Evolutionary conservation across 2,888 invertebrate genomes (phyloP).

Genomic region (Tenthredo amoena): DNA sequence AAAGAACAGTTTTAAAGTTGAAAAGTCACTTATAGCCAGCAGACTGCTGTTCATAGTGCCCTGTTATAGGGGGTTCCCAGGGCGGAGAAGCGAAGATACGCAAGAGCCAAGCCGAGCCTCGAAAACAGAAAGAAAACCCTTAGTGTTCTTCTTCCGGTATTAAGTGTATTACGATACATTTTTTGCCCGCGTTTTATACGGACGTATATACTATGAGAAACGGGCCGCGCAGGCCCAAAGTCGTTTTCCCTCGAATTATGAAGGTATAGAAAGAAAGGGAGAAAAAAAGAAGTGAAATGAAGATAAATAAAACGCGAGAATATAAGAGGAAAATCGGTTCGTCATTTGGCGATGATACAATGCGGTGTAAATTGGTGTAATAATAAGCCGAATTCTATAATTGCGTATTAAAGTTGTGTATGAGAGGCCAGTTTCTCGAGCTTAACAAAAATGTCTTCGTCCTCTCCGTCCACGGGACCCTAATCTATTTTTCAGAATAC

Average conservation of each 20-base stretch:
- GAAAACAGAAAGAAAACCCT: background rate
- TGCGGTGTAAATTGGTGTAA: background rate
- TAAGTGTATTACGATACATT: background rate
- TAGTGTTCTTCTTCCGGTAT: background rate
- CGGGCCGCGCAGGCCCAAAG: background rate
- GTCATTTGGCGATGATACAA: background rate
- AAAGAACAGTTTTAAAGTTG: slow-evolving; percentile 73
- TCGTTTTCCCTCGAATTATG: background rate
- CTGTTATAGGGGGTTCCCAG: slow-evolving; percentile 77
- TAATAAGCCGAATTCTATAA: background rate
- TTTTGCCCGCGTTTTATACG: background rate
- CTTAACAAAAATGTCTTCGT: slow-evolving; percentile 62
- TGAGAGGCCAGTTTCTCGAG: background rate
- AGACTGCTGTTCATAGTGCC: slow-evolving; percentile 78
- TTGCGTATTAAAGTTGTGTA: background rate
- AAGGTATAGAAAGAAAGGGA: background rate
- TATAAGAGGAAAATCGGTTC: background rate
- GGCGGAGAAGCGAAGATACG: slow-evolving; percentile 68
- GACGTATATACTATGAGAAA: background rate
- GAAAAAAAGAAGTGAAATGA: background rate
- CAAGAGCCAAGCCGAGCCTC: background rate
- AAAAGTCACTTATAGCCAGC: slow-evolving; percentile 76
- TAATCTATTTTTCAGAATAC: slow-evolving; percentile 78
- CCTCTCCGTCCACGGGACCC: slow-evolving; percentile 75
- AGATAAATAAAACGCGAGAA: background rate